Evolutionary conservation across 2,113 vertebrate genomes (phyloP).

Genomic region (Tragelaphus scriptus): DNA sequence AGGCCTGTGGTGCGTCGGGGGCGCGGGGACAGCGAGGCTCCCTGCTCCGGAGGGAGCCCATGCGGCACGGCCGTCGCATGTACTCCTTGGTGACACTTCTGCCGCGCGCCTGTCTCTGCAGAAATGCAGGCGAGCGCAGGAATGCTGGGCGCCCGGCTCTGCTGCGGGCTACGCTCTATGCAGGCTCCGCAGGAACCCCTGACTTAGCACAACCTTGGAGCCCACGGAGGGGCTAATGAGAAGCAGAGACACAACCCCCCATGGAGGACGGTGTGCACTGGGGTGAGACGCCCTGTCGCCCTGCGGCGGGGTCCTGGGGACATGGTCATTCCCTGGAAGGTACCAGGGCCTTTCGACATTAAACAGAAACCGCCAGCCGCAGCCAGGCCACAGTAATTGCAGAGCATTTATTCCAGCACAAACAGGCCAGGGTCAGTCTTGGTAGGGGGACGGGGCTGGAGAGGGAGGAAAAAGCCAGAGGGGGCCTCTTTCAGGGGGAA

Average conservation of each 20-base stretch:
- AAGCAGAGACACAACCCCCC: conserved; percentile 42
- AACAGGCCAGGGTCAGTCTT: too few species aligned
- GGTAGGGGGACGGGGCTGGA: accelerated
- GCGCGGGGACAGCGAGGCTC: accelerated
- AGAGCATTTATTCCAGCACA: conserved; percentile 63
- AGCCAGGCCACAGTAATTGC: conserved; percentile 70
- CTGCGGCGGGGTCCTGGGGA: conserved; percentile 54
- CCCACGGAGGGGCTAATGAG: conserved; percentile 39
- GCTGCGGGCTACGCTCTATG: accelerated
- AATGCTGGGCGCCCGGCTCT: accelerated
- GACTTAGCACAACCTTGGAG: neutral
- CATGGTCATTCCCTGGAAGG: conserved; percentile 65
- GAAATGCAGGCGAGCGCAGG: accelerated
- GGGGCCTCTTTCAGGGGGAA: conserved; percentile 8
- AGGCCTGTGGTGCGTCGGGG: accelerated
- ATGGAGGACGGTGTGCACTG: conserved; percentile 17
- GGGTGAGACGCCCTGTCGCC: conserved; percentile 53
- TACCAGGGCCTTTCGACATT: conserved; percentile 60
- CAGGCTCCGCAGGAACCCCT: accelerated
- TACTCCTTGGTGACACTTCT: accelerated
- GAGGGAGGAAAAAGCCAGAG: too few species aligned
- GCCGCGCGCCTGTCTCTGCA: neutral
- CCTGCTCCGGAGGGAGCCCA: accelerated
- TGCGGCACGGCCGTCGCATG: accelerated
- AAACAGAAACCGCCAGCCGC: conserved; percentile 70